Evolutionary conservation across 2,888 invertebrate species (phyloP).

Genomic region (Trachelus iudaicus): DNA sequence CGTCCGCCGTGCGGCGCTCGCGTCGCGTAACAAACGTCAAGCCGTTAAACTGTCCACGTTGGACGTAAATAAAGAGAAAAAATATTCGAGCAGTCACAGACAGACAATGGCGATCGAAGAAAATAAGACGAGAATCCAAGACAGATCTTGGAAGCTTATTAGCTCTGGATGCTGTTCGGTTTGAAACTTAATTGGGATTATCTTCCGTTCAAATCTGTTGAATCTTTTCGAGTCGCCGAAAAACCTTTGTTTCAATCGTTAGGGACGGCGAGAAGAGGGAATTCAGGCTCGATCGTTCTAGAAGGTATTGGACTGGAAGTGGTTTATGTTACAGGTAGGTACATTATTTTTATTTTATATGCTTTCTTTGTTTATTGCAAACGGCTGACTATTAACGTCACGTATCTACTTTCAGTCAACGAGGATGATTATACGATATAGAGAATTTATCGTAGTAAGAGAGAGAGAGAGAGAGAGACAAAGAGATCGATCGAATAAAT

Average conservation of each 20-base stretch:
- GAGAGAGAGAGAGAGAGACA: background rate
- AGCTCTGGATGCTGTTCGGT: background rate
- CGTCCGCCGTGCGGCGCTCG: background rate
- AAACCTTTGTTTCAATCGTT: background rate
- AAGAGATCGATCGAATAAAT: background rate
- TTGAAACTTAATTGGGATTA: slow-evolving; percentile 1
- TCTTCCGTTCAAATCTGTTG: background rate
- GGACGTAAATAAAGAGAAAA: background rate
- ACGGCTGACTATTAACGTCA: background rate
- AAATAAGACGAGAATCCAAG: background rate
- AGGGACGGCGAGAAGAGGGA: background rate
- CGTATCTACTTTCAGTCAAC: background rate
- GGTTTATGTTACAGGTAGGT: background rate
- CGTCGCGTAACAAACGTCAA: background rate
- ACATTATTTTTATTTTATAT: background rate
- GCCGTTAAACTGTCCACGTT: background rate
- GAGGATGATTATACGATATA: background rate
- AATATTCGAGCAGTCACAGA: background rate
- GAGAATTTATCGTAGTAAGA: background rate
- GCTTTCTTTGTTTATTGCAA: background rate
- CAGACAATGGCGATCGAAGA: background rate
- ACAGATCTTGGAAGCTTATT: slow-evolving; percentile 4
- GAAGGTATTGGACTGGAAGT: background rate
- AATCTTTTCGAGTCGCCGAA: background rate
- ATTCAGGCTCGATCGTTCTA: background rate